These are phyloP conservation scores for Aphodius granarius DNA, from an alignment of 2,888 invertebrate genomes.

Conservation along the genomic window DNA sequence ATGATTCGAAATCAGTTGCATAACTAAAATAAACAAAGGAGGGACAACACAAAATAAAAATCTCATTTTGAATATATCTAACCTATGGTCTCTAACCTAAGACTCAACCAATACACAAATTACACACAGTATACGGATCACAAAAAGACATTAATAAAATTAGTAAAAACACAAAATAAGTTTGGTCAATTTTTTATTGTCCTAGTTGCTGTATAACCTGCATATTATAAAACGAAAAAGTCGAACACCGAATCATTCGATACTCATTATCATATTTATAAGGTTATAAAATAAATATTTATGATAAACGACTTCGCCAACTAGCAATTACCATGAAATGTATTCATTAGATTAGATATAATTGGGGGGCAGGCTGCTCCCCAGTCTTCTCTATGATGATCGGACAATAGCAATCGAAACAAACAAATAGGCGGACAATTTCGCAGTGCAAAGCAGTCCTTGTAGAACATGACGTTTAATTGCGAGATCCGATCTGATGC, in stretches of 20 bases:
- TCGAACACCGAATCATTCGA: background rate
- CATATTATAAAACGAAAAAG: too few species aligned
- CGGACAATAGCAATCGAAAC: background rate
- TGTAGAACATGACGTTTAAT: slow-evolving; percentile 48
- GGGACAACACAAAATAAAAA: too few species aligned
- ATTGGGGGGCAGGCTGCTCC: background rate
- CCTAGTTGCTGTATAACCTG: too few species aligned
- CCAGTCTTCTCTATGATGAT: background rate
- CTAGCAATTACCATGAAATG: background rate
- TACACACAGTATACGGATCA: too few species aligned
- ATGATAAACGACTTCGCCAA: background rate
- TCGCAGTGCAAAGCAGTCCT: slow-evolving; percentile 36
- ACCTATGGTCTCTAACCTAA: too few species aligned
- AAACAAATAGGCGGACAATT: slow-evolving; percentile 28
- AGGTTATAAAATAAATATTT: background rate
- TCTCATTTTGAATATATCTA: too few species aligned
- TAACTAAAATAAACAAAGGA: too few species aligned
- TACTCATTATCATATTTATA: background rate
- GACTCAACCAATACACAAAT: too few species aligned
- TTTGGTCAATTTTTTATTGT: too few species aligned
- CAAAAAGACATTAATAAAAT: too few species aligned
- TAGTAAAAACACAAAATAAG: too few species aligned
- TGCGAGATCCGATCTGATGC: slow-evolving; percentile 47
- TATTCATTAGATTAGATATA: background rate
- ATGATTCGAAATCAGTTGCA: too few species aligned